phyloP scores from a whole-genome alignment of 2,113 vertebrate species.

The Chaetodon auriga region DNA sequence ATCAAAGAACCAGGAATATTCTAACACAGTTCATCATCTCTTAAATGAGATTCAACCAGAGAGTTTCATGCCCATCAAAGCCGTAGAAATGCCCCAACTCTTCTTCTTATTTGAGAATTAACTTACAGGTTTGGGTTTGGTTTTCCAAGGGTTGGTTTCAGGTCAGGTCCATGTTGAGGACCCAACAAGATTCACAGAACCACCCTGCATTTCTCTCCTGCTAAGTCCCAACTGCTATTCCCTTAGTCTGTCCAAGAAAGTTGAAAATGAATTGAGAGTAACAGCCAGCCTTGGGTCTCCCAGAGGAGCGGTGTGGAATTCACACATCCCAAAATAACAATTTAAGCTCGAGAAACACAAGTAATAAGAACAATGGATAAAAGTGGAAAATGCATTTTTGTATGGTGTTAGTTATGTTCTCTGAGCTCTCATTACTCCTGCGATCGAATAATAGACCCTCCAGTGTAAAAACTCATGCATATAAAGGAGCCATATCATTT shows the following conservation, averaged over 20 bases:
- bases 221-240: neutral
- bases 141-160: neutral
- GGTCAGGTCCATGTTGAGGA: neutral
- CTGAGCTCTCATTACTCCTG: neutral
- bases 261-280: neutral
- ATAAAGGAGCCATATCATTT: slow-evolving; percentile 37
- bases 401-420: neutral
- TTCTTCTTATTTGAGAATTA: too few species aligned
- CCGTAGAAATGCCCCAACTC: too few species aligned
- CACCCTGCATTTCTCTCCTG: neutral
- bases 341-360: neutral
- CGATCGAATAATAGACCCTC: slow-evolving; percentile 6
- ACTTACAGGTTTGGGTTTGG: too few species aligned
- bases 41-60: too few species aligned
- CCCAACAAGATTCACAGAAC: neutral
- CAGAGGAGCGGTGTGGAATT: neutral
- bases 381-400: slow-evolving; percentile 19
- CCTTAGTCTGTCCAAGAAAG: neutral
- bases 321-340: slow-evolving; percentile 21
- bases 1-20: too few species aligned
- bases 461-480: slow-evolving; percentile 45
- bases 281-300: neutral
- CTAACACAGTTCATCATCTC: too few species aligned
- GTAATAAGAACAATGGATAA: neutral
- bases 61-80: too few species aligned